These are phyloP conservation scores for Gasteruption jaculator DNA, from an alignment of 2,888 invertebrate species.

Conservation along the genomic window DNA sequence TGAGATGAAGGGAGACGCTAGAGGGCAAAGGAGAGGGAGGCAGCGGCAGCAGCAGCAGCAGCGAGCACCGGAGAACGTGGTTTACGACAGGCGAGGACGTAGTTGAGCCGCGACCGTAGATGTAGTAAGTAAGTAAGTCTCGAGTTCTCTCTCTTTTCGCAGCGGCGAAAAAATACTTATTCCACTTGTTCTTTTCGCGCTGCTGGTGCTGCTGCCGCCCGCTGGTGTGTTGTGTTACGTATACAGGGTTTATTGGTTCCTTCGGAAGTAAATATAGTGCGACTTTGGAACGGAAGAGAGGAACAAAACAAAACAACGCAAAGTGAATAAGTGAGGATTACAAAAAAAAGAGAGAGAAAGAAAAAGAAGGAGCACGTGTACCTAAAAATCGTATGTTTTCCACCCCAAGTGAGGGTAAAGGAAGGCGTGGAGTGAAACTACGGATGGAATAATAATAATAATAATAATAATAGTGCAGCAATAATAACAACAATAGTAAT, in stretches of 20 bases:
- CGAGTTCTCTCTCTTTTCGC: constrained; percentile 9
- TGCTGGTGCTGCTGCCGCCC: too few relatives aligned
- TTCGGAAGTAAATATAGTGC: too few relatives aligned
- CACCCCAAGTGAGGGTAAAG: too few relatives aligned
- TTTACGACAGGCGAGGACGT: constrained; percentile 41
- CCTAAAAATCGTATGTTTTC: too few relatives aligned
- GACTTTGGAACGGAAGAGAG: constrained; percentile 8
- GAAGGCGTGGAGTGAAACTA: too few relatives aligned
- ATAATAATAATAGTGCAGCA: too few relatives aligned
- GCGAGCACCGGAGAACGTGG: constrained; percentile 35
- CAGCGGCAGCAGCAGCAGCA: constrained; percentile 16
- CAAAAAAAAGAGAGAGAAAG: constrained; percentile 17
- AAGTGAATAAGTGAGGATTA: background rate
- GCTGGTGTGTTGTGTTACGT: too few relatives aligned
- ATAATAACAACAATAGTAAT: too few relatives aligned
- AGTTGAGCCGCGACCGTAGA: constrained; percentile 38
- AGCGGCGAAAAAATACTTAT: too few relatives aligned
- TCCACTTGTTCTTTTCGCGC: background rate
- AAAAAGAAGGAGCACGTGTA: constrained; percentile 21
- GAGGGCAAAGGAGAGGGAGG: constrained; percentile 10
- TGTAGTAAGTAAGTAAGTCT: constrained; percentile 21
- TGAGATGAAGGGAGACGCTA: too few relatives aligned
- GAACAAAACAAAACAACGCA: background rate
- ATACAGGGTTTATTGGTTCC: too few relatives aligned
- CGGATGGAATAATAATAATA: too few relatives aligned